Conservation (phyloP, 1,140 invertebrate species). For the Cydia amplana region DNA sequence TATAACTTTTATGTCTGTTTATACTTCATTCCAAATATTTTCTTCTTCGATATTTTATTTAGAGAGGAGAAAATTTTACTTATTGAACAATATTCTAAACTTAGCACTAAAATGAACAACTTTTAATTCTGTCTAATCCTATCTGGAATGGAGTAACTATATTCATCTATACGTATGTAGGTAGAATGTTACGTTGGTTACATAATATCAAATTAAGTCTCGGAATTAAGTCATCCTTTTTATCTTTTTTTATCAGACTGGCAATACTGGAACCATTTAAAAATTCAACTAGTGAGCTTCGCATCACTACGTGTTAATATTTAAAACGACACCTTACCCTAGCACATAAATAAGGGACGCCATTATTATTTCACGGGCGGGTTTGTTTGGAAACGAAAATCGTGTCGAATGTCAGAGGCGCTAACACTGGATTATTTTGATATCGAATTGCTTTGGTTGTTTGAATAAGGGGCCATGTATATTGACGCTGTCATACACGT, state of each 20-base stretch:
- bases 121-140: too few relatives aligned
- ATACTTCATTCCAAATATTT: too few relatives aligned
- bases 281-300: not conserved
- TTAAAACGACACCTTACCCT: slow-evolving; percentile 17
- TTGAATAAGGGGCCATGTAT: not conserved
- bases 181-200: too few relatives aligned
- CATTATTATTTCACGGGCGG: slow-evolving; percentile 7
- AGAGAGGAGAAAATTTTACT: too few relatives aligned
- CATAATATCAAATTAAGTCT: too few relatives aligned
- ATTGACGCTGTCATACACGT: not conserved
- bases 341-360: not conserved
- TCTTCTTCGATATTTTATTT: too few relatives aligned
- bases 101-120: too few relatives aligned
- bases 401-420: not conserved
- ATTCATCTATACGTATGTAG: too few relatives aligned
- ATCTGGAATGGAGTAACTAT: too few relatives aligned
- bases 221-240: too few relatives aligned
- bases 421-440: not conserved
- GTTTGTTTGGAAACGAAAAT: slow-evolving; percentile 16
- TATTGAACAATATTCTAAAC: too few relatives aligned
- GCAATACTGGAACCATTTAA: not conserved
- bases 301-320: slow-evolving; percentile 7
- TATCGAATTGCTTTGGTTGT: not conserved
- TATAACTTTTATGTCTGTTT: too few relatives aligned
- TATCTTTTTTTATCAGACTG: not conserved